phyloP scores from a whole-genome alignment of 2,797 vertebrate genomes.

The Erpetoichthys calabaricus region DNA sequence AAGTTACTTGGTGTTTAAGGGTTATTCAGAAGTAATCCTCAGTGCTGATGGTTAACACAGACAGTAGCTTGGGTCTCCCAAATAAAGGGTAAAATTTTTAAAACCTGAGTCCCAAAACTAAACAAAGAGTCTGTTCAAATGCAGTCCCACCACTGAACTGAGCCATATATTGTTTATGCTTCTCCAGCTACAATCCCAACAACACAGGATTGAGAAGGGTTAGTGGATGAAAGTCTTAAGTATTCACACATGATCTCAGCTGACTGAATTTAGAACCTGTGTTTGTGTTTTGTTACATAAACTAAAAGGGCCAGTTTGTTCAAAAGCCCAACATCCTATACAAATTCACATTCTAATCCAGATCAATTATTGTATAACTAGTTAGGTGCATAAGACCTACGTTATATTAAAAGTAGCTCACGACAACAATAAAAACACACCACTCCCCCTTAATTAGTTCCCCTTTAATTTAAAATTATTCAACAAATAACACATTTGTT shows the following conservation, averaged over 20 bases:
- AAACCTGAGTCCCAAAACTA: neutral
- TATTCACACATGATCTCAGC: conserved; percentile 31
- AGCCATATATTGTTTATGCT: conserved; percentile 7
- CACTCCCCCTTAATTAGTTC: too few species aligned
- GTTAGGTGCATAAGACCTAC: too few species aligned
- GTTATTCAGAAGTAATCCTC: too few species aligned
- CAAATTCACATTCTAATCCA: conserved; percentile 24
- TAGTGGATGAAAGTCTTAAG: conserved; percentile 13
- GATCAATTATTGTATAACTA: conserved; percentile 22
- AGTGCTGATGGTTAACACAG: too few species aligned
- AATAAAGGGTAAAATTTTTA: too few species aligned
- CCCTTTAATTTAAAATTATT: too few species aligned
- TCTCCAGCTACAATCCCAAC: conserved; percentile 10
- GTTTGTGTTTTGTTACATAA: conserved; percentile 18
- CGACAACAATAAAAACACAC: too few species aligned
- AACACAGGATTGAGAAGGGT: conserved; percentile 5
- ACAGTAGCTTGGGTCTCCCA: too few species aligned
- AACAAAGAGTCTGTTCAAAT: neutral
- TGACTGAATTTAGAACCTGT: conserved; percentile 31
- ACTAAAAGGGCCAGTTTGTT: conserved; percentile 25
- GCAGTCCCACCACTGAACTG: neutral
- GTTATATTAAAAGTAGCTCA: too few species aligned
- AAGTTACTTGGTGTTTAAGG: too few species aligned
- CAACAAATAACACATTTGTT: too few species aligned
- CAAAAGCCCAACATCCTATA: conserved; percentile 16